Base-by-base conservation (phyloP, 2,888 invertebrate species). In the Dynastes tityus region DNA sequence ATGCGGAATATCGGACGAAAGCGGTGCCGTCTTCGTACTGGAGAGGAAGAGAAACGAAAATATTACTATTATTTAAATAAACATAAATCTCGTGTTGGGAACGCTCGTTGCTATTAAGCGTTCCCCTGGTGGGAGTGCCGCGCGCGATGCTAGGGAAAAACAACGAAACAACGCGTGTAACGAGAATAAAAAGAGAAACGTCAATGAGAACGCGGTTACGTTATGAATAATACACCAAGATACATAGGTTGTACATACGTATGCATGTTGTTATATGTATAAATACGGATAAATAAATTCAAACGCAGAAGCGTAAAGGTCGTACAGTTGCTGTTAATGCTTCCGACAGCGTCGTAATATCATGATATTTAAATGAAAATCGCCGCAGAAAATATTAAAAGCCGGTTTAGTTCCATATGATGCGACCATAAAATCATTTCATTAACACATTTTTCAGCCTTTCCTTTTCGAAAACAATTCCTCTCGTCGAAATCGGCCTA, bases 41-140 rank as follows among this genome's bases (percentile, higher is more conserved):
- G 58, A 40, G 37, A 64, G 22, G 58, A 73, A 73, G 29, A 58
- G 58, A 58, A 73, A 73, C 58, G 58, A 73, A 73, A 73, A 73
- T 73, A 73, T 73, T 37, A 58, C 58, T 58, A 68, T 77, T 77
- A 77, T 78, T 78, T 75, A 78, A 68, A 78, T 76, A 78, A 78
- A 78, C 78, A 75, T 78, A 74, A 64, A 78, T 63, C 61, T 74
- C 78, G 75, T 67, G 78, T 64, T 67, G 75, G 58, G 78, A 78
- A 75, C 45, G 67, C 75, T 74, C 75, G 76, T 75, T 75, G 58
- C 58, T 74, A 78, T 67, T 78, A 78, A 74, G 68, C 40, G 58
- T 58, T 67, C 45, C 67, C 76, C 68, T 74, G 63, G 67, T 78
- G 78, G 78, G 78, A 75, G 78, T 78, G 78, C 75, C 78, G 63